These are phyloP conservation scores for Neodon shergylaensis DNA, from an alignment of 2,113 vertebrate species.

Conservation along the genomic window DNA sequence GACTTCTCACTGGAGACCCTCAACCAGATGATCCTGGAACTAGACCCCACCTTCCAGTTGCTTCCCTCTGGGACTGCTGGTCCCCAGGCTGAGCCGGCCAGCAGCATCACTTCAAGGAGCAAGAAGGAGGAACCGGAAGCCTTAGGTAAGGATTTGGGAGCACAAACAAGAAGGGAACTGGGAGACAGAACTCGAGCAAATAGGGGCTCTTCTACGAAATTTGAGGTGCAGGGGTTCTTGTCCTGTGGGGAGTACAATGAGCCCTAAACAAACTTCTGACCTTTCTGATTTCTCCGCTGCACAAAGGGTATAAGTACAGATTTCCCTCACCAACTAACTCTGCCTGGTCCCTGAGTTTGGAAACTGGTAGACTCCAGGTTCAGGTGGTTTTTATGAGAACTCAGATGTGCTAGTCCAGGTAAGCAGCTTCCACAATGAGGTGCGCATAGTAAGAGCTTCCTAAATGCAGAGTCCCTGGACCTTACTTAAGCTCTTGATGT, in stretches of 20 bases:
- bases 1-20: constrained; percentile 77
- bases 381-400: background rate
- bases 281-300: background rate
- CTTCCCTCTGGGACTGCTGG: constrained; percentile 44
- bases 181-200: background rate
- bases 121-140: constrained; percentile 71
- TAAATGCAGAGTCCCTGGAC: background rate
- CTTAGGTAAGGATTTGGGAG: constrained; percentile 69
- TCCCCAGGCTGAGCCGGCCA: constrained; percentile 8
- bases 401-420: background rate
- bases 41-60: constrained; percentile 79
- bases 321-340: background rate
- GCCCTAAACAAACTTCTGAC: background rate
- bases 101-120: background rate
- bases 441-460: background rate
- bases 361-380: background rate
- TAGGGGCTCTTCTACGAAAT: background rate
- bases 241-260: background rate
- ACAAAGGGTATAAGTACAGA: background rate
- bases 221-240: background rate
- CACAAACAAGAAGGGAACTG: background rate
- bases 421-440: background rate
- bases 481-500: background rate
- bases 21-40: constrained; percentile 81
- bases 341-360: constrained; percentile 37